Evolutionary conservation across 2,797 vertebrate species (phyloP).

Genomic region (Danio aesculapii): DNA sequence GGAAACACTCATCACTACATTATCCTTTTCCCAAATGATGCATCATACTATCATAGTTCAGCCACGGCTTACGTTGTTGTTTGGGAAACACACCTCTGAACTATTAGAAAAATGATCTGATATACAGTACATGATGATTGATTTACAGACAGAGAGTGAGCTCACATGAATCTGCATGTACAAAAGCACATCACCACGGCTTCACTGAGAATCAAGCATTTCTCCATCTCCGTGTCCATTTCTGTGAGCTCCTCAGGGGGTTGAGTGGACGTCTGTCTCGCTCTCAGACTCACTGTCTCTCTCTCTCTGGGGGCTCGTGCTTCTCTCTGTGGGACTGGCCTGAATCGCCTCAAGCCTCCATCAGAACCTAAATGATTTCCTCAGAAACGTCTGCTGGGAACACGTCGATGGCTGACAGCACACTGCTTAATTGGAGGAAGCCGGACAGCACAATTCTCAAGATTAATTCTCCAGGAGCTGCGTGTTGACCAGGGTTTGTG

Average conservation of each 20-base stretch:
- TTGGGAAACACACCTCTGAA: too few species aligned
- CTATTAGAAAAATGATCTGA: too few species aligned
- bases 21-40: too few species aligned
- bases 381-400: constrained; percentile 15
- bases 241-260: constrained; percentile 28
- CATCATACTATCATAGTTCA: too few species aligned
- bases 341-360: constrained; percentile 43
- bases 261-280: constrained; percentile 51
- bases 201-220: constrained; percentile 3
- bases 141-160: too few species aligned
- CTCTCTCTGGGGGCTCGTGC: constrained; percentile 41
- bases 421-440: constrained; percentile 47
- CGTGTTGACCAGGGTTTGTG: constrained; percentile 9
- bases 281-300: constrained; percentile 16
- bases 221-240: constrained; percentile 12
- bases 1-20: too few species aligned
- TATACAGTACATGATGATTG: too few species aligned
- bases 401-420: constrained; percentile 34
- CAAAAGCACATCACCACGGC: constrained; percentile 5
- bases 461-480: constrained; percentile 44
- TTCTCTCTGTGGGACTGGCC: constrained; percentile 34
- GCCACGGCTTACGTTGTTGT: too few species aligned
- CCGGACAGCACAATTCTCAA: constrained; percentile 42
- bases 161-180: neutral
- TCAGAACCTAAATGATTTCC: constrained; percentile 50